Evolutionary conservation across 2,113 vertebrate species (phyloP), one percentile per base, ranked within the genome.

Genomic region (Alces alces): DNA sequence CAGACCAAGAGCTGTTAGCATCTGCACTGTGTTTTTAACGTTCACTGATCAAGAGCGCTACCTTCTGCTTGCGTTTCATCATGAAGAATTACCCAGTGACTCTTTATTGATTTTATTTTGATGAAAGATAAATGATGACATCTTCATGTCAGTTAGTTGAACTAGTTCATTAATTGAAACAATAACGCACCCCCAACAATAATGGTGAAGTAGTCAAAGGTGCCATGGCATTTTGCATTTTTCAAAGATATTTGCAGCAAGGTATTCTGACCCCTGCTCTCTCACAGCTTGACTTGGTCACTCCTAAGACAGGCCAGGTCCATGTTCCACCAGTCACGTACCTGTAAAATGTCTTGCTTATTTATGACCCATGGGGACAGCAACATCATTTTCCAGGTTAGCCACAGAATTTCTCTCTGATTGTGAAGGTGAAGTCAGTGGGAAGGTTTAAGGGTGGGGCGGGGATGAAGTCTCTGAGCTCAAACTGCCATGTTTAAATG

Each of bases 301-400:
- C 27, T 2, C 19, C 57, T 14, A 27, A 16, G 52, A 52, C 33
- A 19, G 39, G 23, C 0, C 6, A 28, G 16, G 54, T 28, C 39
- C 0, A 0, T 1, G n/a, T 55, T 57, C 52, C 14, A 3, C 16
- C 2, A 6, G 16, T 4, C 2, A 23, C 2, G 4, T 12, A 2
- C 2, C 28, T 21, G 4, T 0, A 3, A 23, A 23, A 54, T 28
- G 16, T 25, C 70, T 47, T n/a, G 39, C 50, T 2, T 47, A 30
- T 10, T 86, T 60, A 23, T 55, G 55, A 43, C 27, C 33, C 21
- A 4, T 5, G 10, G 73, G 4, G 33, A 76, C 19, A 78, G 39
- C 33, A 57, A 16, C 14, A 7, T 3, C 15, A 2, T 33, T 73
- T 54, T 91, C 43, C 36, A 73, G 85, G 12, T 33, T 55, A 6